Evolutionary conservation across 2,113 vertebrate species (phyloP).

Genomic region (Neodontobutis hainanensis): DNA sequence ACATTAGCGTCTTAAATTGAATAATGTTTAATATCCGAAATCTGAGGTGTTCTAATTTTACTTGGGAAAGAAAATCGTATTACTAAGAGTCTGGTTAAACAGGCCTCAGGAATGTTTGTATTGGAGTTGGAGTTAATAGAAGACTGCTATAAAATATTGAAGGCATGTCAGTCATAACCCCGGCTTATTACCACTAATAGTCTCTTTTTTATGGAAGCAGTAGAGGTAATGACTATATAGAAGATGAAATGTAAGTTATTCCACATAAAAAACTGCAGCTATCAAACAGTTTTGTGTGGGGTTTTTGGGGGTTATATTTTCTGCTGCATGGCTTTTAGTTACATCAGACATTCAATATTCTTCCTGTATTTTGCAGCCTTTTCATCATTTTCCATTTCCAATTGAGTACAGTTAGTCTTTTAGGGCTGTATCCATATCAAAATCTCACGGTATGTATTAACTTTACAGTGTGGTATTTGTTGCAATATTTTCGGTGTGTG

Average conservation of each 20-base stretch:
- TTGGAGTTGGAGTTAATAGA: slow-evolving; percentile 5
- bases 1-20: neutral
- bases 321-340: too few species aligned
- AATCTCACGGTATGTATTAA: too few species aligned
- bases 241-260: slow-evolving; percentile 1
- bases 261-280: neutral
- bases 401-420: too few species aligned
- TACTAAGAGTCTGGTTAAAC: neutral
- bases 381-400: too few species aligned
- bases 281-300: neutral
- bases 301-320: too few species aligned
- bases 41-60: neutral
- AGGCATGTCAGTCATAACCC: neutral
- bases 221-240: slow-evolving; percentile 13
- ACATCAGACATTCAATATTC: too few species aligned
- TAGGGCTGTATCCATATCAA: too few species aligned
- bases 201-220: slow-evolving; percentile 2
- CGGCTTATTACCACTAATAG: slow-evolving; percentile 5
- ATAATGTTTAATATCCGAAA: neutral
- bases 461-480: too few species aligned
- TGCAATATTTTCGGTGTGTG: too few species aligned
- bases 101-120: neutral
- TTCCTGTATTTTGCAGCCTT: too few species aligned
- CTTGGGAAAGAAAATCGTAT: neutral
- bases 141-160: neutral